Conservation (phyloP, 2,888 invertebrate species). For the Zele albiditarsus region DNA sequence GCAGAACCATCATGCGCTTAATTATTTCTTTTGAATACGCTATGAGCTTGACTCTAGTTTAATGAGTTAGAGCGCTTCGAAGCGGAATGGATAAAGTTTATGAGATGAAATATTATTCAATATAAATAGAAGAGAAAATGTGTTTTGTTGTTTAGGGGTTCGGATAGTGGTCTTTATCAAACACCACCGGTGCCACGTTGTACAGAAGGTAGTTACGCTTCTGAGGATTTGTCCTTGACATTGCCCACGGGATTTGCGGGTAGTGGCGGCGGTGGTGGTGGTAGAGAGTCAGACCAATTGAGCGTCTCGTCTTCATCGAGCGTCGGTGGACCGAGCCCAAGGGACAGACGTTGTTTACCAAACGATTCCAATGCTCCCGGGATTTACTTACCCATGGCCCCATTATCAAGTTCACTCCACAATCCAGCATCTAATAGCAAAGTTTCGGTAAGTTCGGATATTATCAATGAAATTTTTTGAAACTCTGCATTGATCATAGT, state of each 20-base stretch:
- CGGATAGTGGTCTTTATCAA: constrained; percentile 77
- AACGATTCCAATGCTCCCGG: constrained; percentile 71
- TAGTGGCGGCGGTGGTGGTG: neutral
- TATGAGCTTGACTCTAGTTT: constrained; percentile 13
- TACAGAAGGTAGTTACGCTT: constrained; percentile 76
- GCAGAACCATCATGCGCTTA: constrained; percentile 17
- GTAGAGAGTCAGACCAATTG: constrained; percentile 77
- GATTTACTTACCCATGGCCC: constrained; percentile 78
- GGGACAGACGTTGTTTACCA: constrained; percentile 73
- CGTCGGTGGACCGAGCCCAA: constrained; percentile 74
- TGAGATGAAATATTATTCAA: neutral
- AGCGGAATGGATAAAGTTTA: neutral
- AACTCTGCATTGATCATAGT: neutral
- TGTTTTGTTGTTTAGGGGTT: constrained; percentile 73
- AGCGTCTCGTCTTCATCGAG: constrained; percentile 79
- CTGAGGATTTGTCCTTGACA: constrained; percentile 75
- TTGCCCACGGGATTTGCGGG: constrained; percentile 71
- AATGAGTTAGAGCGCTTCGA: constrained; percentile 9
- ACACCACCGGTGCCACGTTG: constrained; percentile 75
- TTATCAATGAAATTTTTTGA: constrained; percentile 5
- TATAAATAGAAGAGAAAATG: constrained; percentile 29
- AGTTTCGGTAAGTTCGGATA: constrained; percentile 75
- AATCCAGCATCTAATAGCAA: constrained; percentile 78
- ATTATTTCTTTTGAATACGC: neutral
- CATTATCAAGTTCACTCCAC: constrained; percentile 73